Conservation (phyloP, 1,140 invertebrate species). For the Hypsibius dujardini region DNA sequence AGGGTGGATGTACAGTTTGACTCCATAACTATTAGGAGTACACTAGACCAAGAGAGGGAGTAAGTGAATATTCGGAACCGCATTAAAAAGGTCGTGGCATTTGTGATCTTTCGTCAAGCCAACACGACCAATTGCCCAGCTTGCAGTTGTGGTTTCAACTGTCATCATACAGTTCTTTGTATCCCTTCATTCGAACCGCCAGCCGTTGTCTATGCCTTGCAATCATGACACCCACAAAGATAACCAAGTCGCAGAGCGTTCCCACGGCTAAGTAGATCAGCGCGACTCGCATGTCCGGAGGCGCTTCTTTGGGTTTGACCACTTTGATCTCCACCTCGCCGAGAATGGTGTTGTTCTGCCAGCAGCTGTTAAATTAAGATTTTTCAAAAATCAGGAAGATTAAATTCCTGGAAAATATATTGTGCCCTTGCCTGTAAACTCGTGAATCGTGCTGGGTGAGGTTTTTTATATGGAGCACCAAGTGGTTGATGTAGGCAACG, state of each 20-base stretch:
- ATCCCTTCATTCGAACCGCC: slow-evolving; percentile 4
- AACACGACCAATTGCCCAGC: too few relatives aligned
- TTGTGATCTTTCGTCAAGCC: too few relatives aligned
- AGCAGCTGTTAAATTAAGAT: not conserved
- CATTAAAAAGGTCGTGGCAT: too few relatives aligned
- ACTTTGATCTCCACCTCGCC: slow-evolving; percentile 13
- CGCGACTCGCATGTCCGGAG: slow-evolving; percentile 6
- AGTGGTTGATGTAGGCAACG: not conserved
- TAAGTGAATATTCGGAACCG: too few relatives aligned
- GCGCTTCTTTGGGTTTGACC: not conserved
- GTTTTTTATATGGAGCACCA: not conserved
- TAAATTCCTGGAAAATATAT: not conserved
- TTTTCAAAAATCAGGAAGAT: not conserved
- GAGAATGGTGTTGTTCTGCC: not conserved
- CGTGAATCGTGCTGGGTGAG: not conserved
- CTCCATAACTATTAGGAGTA: too few relatives aligned
- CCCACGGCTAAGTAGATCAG: slow-evolving; percentile 12
- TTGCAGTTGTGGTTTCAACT: not conserved
- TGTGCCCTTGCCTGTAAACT: slow-evolving; percentile 4
- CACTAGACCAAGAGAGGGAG: too few relatives aligned
- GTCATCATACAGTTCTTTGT: slow-evolving; percentile 6
- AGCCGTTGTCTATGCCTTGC: slow-evolving; percentile 2
- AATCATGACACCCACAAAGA: not conserved
- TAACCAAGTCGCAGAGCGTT: not conserved
- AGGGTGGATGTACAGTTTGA: too few relatives aligned